phyloP scores from a whole-genome alignment of 2,113 vertebrate species.

The Ailurus styani region DNA sequence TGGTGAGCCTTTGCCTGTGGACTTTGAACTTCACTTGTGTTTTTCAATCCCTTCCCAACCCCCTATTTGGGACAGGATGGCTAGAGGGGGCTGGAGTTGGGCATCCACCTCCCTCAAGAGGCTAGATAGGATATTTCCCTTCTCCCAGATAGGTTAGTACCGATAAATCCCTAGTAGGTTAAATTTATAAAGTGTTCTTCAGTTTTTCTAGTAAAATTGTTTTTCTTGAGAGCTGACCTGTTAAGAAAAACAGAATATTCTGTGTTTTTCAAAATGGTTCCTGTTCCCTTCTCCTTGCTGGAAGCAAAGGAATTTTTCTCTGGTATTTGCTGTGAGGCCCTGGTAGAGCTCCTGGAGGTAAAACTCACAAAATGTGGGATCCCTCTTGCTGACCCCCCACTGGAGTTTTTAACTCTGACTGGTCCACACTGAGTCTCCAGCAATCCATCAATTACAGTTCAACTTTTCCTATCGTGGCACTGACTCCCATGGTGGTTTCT shows the following conservation, averaged over 20 bases:
- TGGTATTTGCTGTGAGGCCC: not conserved
- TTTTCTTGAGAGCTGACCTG: not conserved
- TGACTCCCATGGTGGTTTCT: not conserved
- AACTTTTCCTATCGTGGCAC: not conserved
- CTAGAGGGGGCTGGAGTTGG: not conserved
- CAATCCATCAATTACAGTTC: not conserved
- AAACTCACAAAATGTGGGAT: not conserved
- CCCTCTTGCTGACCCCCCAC: not conserved
- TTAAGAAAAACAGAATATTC: not conserved
- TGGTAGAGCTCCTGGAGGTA: not conserved
- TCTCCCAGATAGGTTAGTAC: not conserved
- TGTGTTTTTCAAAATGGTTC: not conserved
- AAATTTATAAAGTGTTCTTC: not conserved
- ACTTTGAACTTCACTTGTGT: not conserved
- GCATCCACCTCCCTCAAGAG: not conserved
- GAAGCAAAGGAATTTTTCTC: not conserved
- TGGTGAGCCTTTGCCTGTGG: not conserved
- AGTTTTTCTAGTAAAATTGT: not conserved
- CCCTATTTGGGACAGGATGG: not conserved
- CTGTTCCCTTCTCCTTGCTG: not conserved
- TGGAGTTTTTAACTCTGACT: not conserved
- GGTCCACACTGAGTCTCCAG: not conserved
- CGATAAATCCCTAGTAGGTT: not conserved
- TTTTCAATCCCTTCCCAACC: not conserved
- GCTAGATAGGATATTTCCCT: not conserved